These are phyloP conservation scores for Diarsia mendica DNA, from an alignment of 2,888 invertebrate species.

Conservation along the genomic window DNA sequence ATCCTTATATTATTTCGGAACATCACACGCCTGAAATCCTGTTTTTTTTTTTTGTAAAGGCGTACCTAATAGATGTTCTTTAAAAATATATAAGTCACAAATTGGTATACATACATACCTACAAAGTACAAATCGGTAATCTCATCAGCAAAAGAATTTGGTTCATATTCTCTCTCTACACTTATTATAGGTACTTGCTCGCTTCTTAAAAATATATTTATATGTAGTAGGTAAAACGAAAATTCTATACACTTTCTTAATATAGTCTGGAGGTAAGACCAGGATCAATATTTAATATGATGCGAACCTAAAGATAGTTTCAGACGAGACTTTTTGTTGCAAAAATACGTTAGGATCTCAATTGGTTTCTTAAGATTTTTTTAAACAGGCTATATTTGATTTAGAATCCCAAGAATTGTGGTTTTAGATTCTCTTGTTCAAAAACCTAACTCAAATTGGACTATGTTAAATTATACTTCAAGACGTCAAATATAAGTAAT, in stretches of 20 bases:
- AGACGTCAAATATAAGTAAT: background rate
- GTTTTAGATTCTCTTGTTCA: background rate
- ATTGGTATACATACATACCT: background rate
- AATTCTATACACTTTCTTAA: constrained; percentile 40
- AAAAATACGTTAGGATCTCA: background rate
- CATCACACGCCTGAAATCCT: background rate
- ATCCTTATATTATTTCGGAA: background rate
- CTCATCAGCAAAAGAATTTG: background rate
- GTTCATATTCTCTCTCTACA: background rate
- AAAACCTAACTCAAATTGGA: background rate
- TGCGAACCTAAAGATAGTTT: background rate
- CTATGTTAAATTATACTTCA: background rate
- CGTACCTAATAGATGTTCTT: background rate
- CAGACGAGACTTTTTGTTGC: background rate
- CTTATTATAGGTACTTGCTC: background rate
- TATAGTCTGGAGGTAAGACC: constrained; percentile 29
- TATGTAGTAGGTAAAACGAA: background rate
- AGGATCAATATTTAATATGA: constrained; percentile 64
- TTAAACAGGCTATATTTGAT: background rate
- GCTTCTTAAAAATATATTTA: background rate
- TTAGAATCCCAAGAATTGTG: no score
- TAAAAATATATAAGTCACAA: background rate
- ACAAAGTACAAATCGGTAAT: background rate
- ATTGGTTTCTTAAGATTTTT: background rate
- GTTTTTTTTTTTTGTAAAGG: background rate